Conservation (phyloP, 2,888 invertebrate genomes). For the Operophtera brumata region DNA sequence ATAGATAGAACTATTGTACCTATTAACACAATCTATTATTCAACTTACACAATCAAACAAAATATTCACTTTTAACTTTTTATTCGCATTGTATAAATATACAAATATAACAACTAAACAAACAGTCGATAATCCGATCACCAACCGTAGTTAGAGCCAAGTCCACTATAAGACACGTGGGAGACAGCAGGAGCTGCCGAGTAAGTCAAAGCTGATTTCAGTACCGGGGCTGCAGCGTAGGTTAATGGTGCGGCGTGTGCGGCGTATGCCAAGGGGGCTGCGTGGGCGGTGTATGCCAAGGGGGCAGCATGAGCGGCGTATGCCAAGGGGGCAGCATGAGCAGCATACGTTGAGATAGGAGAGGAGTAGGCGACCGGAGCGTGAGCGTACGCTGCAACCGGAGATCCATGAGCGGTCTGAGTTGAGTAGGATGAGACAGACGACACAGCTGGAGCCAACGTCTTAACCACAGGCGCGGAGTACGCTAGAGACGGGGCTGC, state of each 20-base stretch:
- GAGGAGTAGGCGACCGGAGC: slow-evolving; percentile 35
- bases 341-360: slow-evolving; percentile 54
- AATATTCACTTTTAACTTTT: slow-evolving; percentile 46
- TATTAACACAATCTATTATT: too few relatives aligned
- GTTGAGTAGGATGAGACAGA: slow-evolving; percentile 40
- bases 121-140: slow-evolving; percentile 67
- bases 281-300: slow-evolving; percentile 28
- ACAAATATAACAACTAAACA: slow-evolving; percentile 58
- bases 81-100: slow-evolving; percentile 68
- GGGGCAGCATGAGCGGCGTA: slow-evolving; percentile 46
- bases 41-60: slow-evolving; percentile 2
- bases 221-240: slow-evolving; percentile 52
- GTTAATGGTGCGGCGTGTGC: slow-evolving; percentile 4
- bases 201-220: slow-evolving; percentile 72
- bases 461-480: slow-evolving; percentile 40
- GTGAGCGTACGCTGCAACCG: slow-evolving; percentile 46
- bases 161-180: slow-evolving; percentile 83
- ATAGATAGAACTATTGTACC: too few relatives aligned
- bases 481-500: slow-evolving; percentile 48
- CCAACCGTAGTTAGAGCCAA: slow-evolving; percentile 83
- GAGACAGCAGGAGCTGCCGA: slow-evolving; percentile 81
- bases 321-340: slow-evolving; percentile 49
- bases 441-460: slow-evolving; percentile 47
- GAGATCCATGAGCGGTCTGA: slow-evolving; percentile 40
- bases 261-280: slow-evolving; percentile 25